Evolutionary conservation across 2,888 invertebrate species (phyloP).

Genomic region (Eurois occulta): DNA sequence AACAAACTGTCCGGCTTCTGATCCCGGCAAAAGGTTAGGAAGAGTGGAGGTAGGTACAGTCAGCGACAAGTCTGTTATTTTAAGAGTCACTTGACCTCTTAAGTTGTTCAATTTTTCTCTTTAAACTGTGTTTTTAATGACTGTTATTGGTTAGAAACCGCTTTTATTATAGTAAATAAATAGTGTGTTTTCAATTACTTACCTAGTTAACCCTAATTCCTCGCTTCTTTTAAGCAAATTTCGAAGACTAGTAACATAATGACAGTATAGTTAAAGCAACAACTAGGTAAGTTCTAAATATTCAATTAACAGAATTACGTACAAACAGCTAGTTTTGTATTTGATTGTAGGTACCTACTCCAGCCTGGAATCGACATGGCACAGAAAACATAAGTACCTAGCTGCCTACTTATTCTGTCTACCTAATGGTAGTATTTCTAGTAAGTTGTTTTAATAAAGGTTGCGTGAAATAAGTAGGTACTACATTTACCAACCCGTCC

Average conservation of each 20-base stretch:
- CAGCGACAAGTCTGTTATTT: background rate
- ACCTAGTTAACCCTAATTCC: background rate
- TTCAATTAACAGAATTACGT: background rate
- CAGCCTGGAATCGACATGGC: background rate
- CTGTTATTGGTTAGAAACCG: background rate
- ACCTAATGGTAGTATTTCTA: background rate
- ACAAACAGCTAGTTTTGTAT: background rate
- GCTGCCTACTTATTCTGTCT: background rate
- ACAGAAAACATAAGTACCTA: background rate
- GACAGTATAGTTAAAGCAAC: no score
- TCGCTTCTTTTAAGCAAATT: background rate
- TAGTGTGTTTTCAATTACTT: background rate
- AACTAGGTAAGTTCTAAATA: background rate
- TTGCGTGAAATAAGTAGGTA: conserved; percentile 13
- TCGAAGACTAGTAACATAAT: background rate
- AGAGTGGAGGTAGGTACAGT: background rate
- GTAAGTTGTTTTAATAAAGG: background rate
- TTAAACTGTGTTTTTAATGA: background rate
- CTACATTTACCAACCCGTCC: background rate
- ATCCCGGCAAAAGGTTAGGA: conserved; percentile 14
- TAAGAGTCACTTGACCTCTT: background rate
- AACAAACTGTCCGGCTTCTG: conserved; percentile 20
- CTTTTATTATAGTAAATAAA: background rate
- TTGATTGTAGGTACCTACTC: background rate
- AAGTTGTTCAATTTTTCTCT: background rate